Conservation (phyloP, 2,888 invertebrate species). For the Adela reaumurella region DNA sequence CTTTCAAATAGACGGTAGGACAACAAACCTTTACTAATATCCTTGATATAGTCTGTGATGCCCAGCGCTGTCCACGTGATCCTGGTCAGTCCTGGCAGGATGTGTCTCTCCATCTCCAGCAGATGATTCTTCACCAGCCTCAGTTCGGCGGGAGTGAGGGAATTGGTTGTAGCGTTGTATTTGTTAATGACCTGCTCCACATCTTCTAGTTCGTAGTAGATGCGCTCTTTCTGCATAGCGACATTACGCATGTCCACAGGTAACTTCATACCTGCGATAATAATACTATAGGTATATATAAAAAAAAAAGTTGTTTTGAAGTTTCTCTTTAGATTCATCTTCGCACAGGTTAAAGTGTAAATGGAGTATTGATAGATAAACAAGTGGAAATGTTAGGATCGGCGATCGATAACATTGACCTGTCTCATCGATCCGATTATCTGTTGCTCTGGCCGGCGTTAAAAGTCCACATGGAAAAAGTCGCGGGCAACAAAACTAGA, state of each 20-base stretch:
- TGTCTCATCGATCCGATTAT: too few species aligned
- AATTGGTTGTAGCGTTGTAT: constrained; percentile 63
- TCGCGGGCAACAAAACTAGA: too few species aligned
- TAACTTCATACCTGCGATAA: constrained; percentile 35
- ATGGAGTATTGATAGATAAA: too few species aligned
- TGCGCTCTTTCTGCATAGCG: constrained; percentile 59
- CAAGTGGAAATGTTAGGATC: too few species aligned
- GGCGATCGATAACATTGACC: too few species aligned
- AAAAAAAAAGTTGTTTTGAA: too few species aligned
- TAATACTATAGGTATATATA: too few species aligned
- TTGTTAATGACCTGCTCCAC: constrained; percentile 55
- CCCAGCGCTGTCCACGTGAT: constrained; percentile 86
- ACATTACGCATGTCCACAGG: constrained; percentile 49
- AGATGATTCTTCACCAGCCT: constrained; percentile 66
- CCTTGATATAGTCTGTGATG: constrained; percentile 66
- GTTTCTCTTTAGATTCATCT: too few species aligned
- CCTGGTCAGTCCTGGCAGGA: constrained; percentile 77
- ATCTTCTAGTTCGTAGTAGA: constrained; percentile 64
- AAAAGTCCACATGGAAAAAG: too few species aligned
- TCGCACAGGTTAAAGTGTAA: too few species aligned
- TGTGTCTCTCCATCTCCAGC: constrained; percentile 67
- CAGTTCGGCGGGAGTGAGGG: constrained; percentile 69
- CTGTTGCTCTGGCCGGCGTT: too few species aligned
- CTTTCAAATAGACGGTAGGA: too few species aligned
- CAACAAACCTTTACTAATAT: constrained; percentile 38